Evolutionary conservation across 92 coral and sea anemone species (phyloP).

Genomic region (Isaurus tuberculatus): DNA sequence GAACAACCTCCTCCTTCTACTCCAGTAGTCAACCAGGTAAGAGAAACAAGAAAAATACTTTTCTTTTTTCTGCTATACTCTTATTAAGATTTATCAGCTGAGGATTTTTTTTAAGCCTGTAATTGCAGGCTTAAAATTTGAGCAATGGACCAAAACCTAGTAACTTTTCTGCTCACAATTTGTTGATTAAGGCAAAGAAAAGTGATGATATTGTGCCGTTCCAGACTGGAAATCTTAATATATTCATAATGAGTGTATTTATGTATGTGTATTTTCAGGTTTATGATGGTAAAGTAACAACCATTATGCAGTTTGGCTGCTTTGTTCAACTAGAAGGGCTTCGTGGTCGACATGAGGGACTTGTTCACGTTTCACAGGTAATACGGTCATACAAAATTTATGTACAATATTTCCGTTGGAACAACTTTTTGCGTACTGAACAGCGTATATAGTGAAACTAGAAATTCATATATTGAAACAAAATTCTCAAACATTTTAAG

Average conservation of each 20-base stretch:
- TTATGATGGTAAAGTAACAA: conserved; percentile 90
- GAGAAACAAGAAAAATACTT: not conserved
- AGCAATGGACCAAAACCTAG: too few species aligned
- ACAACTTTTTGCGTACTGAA: too few species aligned
- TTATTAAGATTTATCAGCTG: too few species aligned
- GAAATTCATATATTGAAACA: too few species aligned
- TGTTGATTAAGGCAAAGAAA: too few species aligned
- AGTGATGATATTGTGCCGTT: too few species aligned
- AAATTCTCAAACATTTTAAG: too few species aligned
- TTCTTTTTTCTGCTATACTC: not conserved
- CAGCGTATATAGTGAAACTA: too few species aligned
- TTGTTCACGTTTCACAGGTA: conserved; percentile 98
- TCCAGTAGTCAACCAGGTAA: conserved; percentile 87
- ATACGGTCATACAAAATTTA: not conserved
- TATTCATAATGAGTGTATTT: not conserved
- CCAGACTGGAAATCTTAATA: not conserved
- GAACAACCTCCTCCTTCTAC: conserved; percentile 89
- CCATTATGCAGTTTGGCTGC: conserved; percentile 99
- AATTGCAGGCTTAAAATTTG: too few species aligned
- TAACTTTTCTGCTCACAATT: too few species aligned
- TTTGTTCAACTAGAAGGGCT: conserved; percentile 97
- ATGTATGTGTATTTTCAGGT: conserved; percentile 70
- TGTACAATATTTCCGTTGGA: not conserved
- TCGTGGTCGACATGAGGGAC: conserved; percentile 96
- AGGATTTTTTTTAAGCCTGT: too few species aligned